These are phyloP conservation scores for Gymnobelideus leadbeateri DNA, from an alignment of 2,113 vertebrate genomes.

Conservation along the genomic window DNA sequence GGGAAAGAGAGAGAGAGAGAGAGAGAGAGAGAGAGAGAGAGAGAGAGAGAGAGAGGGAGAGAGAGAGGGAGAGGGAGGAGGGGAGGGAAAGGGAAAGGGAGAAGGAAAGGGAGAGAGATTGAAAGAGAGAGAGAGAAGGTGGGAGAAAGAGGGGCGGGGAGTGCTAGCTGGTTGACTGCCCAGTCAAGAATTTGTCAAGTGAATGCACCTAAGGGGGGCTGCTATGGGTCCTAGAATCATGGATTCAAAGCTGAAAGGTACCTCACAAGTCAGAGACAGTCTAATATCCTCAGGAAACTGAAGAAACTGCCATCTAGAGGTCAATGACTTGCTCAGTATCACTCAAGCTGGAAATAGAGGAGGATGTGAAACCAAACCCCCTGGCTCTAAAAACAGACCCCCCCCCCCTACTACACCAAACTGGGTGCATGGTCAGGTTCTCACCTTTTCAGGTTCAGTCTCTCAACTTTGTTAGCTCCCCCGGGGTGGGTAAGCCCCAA, in stretches of 20 bases:
- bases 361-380: background rate
- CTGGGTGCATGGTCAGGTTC: background rate
- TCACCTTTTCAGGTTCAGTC: background rate
- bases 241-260: background rate
- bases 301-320: background rate
- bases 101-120: no score
- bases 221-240: background rate
- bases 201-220: background rate
- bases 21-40: no score
- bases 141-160: background rate
- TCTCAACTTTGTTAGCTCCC: background rate
- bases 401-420: background rate
- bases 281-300: background rate
- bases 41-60: no score
- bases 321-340: background rate
- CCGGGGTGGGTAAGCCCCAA: background rate
- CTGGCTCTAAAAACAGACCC: background rate
- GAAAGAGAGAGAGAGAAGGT: no score
- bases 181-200: background rate
- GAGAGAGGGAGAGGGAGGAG: no score
- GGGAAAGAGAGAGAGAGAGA: no score
- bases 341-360: background rate
- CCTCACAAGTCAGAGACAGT: background rate
- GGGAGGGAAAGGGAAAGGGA: no score
- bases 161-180: background rate